phyloP scores from a whole-genome alignment of 37 sponge, comb jelly and placozoan species.

The Spongilla lacustris region DNA sequence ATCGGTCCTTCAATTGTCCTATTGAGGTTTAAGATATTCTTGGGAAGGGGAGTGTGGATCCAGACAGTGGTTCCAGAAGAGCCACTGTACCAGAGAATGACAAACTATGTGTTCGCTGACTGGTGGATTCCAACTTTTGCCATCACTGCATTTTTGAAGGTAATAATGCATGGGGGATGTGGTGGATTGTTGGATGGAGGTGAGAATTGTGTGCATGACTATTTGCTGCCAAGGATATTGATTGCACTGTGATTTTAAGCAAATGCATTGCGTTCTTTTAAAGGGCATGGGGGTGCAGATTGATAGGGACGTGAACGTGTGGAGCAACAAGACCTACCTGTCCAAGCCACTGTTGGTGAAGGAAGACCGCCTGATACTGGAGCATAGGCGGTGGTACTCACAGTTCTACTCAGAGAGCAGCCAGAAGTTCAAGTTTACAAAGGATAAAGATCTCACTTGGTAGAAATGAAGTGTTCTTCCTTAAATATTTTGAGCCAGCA shows the following conservation, averaged over 20 bases:
- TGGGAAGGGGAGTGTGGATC: conserved; percentile 48
- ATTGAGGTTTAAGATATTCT: conserved; percentile 21
- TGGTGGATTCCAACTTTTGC: conserved; percentile 46
- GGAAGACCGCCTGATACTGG: conserved; percentile 47
- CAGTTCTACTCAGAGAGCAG: conserved; percentile 74
- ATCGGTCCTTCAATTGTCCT: conserved; percentile 61
- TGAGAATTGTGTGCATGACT: too few relatives aligned
- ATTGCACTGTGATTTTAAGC: too few relatives aligned
- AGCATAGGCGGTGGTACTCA: conserved; percentile 53
- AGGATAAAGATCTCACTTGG: conserved; percentile 17
- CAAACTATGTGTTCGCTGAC: conserved; percentile 41
- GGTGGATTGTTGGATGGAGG: too few relatives aligned
- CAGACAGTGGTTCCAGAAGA: conserved; percentile 60
- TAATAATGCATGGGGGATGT: not conserved
- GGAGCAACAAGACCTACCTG: conserved; percentile 58
- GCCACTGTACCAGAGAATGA: conserved; percentile 59
- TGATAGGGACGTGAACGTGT: conserved; percentile 61
- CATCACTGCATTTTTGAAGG: conserved; percentile 5
- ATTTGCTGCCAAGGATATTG: too few relatives aligned
- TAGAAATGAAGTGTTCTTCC: not conserved
- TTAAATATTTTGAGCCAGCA: not conserved
- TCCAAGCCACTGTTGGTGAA: conserved; percentile 52
- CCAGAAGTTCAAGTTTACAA: not conserved
- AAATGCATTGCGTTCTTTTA: too few relatives aligned
- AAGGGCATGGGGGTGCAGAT: conserved; percentile 25